Evolutionary conservation across 2,797 vertebrate genomes (phyloP), one percentile per base, ranked within the genome.

Genomic region (Semotilus atromaculatus): DNA sequence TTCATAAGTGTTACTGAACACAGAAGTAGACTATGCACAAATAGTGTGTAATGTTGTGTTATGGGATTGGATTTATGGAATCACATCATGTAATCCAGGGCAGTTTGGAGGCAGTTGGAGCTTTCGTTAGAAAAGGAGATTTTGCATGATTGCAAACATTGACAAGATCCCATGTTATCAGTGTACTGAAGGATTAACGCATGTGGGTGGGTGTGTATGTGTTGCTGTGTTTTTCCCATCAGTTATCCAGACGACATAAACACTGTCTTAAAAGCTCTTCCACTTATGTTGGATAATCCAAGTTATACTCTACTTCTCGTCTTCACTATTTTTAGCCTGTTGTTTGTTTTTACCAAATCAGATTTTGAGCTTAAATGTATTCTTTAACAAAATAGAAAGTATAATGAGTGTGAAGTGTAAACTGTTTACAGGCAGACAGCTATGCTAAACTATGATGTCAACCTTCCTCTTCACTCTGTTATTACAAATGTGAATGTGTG

Each of bases 181-280:
- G 21, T 18, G 51, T 55, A 34, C 16, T 40, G 18, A 31, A 13
- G 64, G 64, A 86, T 77, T 78, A 67, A 45, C 8, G 26, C 38
- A 26, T 73, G 66, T 55, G 43, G 82, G 66, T 55, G n/a, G 89
- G 62, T 88, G 64, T 36, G 78, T 81, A 26, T 82, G 85, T 81
- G 81, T 53, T 62, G 62, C 29, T 84, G 23, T 74, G 58, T 83
- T 62, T 84, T 87, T 75, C 84, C 87, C 91, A 74, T 75, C 86
- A 88, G 79, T 91, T 84, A 88, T 90, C 83, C 70, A 85, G 88
- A 88, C 86, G 89, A 91, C 64, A 66, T 84, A 90, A 77, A 51
- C 75, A 66, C 68, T 13, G 80, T 67, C 68, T 83, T 83, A 79
- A 70, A 80, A 77, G 60, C 76, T 64, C 60, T 53, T 36, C 21